A percentile compares a stretch with the other conserved stretches of the same genome.
phyloP scores from a whole-genome alignment of 2,113 vertebrate species.

The Ibidorhyncha struthersii region DNA sequence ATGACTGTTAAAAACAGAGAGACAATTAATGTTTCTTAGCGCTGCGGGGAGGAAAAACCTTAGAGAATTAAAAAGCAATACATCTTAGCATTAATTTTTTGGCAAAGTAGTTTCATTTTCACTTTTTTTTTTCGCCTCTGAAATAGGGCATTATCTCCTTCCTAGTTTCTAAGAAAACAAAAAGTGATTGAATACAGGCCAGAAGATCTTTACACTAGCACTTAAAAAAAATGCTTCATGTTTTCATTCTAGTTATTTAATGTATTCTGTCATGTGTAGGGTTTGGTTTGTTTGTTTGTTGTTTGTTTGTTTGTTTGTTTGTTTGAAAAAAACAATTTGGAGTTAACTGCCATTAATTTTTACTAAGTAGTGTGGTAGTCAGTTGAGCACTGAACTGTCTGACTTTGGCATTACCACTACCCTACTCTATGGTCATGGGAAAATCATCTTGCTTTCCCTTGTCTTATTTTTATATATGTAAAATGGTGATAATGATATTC shows the following conservation, averaged over 20 bases:
- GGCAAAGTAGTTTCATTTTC: neutral
- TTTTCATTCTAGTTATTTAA: neutral
- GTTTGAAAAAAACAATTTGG: neutral
- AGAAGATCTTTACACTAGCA: neutral
- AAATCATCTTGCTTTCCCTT: neutral
- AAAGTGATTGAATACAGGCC: neutral
- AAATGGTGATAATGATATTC: neutral
- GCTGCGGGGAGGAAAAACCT: neutral
- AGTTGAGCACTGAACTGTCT: neutral
- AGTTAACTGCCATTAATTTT: neutral
- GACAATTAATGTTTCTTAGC: neutral
- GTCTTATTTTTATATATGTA: neutral
- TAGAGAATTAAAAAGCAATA: neutral
- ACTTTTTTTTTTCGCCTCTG: neutral
- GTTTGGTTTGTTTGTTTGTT: neutral
- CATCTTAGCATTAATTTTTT: neutral
- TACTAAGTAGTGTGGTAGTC: neutral
- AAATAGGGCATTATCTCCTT: neutral
- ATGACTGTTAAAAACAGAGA: neutral
- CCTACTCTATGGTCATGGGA: neutral
- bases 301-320: neutral
- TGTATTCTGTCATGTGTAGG: neutral
- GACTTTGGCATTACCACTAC: neutral
- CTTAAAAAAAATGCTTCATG: neutral
- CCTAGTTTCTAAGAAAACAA: neutral